Conservation (phyloP, 2,113 vertebrate species). For the Reinhardtius hippoglossoides region DNA sequence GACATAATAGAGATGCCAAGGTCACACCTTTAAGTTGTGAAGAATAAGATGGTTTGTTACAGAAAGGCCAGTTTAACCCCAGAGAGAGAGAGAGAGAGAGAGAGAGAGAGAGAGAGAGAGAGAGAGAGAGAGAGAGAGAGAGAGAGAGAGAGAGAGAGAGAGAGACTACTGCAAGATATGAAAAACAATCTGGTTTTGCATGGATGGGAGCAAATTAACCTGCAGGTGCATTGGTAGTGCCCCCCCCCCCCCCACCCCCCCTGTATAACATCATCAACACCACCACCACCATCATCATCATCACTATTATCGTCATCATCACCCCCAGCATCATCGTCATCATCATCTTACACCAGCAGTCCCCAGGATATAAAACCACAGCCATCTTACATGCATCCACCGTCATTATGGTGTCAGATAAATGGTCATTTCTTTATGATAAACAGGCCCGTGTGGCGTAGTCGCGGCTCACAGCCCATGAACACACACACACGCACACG, state of each 20-base stretch:
- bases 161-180: neutral
- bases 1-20: slow-evolving; percentile 25
- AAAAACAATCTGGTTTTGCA: neutral
- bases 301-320: slow-evolving; percentile 22
- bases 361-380: neutral
- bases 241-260: neutral
- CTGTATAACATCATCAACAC: slow-evolving; percentile 19
- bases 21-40: slow-evolving; percentile 54
- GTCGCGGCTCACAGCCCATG: slow-evolving; percentile 9
- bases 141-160: too few relatives aligned
- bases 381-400: neutral
- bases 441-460: slow-evolving; percentile 52
- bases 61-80: neutral
- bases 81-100: too few relatives aligned
- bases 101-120: too few relatives aligned
- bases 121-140: too few relatives aligned
- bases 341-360: slow-evolving; percentile 36
- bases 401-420: neutral
- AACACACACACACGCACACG: neutral
- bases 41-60: slow-evolving; percentile 2
- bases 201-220: neutral
- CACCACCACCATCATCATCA: slow-evolving; percentile 10
- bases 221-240: neutral
- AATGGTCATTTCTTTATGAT: slow-evolving; percentile 4
- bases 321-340: slow-evolving; percentile 32